Percentiles rank a stretch among this genome's conserved stretches.
These are phyloP conservation scores for Mustela nigripes DNA, from an alignment of 2,113 vertebrate genomes.

Conservation along the genomic window DNA sequence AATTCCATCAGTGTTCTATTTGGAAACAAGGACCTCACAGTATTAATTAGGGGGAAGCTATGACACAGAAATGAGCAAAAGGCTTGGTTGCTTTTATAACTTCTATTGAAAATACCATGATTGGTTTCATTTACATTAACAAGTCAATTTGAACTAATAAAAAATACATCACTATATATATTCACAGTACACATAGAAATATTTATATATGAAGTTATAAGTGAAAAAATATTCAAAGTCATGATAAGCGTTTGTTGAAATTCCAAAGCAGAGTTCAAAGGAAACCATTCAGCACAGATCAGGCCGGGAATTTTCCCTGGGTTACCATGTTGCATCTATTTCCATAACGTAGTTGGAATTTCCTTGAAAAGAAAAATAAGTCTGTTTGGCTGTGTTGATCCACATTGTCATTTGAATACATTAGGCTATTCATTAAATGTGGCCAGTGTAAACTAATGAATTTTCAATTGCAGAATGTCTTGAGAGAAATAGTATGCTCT, in stretches of 20 bases:
- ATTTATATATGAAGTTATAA: neutral
- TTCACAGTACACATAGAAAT: neutral
- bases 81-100: neutral
- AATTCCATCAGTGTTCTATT: neutral
- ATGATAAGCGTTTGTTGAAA: neutral
- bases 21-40: neutral
- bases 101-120: neutral
- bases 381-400: neutral
- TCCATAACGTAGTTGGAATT: neutral
- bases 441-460: neutral
- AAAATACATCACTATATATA: neutral
- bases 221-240: neutral
- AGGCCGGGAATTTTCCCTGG: neutral
- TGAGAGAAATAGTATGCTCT: neutral
- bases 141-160: neutral
- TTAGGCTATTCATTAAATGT: neutral
- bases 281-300: neutral
- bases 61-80: neutral
- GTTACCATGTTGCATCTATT: neutral
- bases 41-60: neutral
- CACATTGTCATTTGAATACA: neutral
- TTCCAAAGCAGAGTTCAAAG: slow-evolving; percentile 17
- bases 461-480: neutral
- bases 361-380: neutral
- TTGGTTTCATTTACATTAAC: neutral